phyloP scores from a whole-genome alignment of 2,888 invertebrate species.

The Ypsolopha scabrella region DNA sequence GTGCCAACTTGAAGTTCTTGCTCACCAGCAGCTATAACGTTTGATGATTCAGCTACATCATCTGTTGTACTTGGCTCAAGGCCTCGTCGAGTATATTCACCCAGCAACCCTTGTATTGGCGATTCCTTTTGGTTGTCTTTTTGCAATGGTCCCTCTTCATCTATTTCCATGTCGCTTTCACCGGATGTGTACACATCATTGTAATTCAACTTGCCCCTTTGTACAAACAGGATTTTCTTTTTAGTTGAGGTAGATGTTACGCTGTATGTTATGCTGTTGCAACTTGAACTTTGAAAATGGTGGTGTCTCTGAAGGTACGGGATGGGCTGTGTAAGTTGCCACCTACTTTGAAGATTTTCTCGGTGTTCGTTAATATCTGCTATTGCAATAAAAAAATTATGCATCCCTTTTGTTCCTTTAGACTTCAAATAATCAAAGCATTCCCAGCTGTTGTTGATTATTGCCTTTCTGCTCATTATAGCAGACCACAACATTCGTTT shows the following conservation, averaged over 20 bases:
- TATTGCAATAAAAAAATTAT: constrained; percentile 2
- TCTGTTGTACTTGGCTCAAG: no score
- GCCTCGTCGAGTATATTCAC: no score
- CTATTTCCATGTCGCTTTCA: neutral
- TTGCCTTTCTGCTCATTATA: constrained; percentile 3
- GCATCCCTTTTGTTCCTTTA: constrained; percentile 1
- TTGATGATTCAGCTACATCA: no score
- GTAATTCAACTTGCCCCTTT: no score
- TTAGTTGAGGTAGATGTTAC: no score
- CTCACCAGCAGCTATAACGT: no score
- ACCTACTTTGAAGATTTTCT: constrained; percentile 2
- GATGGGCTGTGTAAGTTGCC: neutral
- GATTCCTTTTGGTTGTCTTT: no score
- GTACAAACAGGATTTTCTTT: no score
- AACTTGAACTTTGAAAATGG: constrained; percentile 4
- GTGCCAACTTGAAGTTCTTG: no score
- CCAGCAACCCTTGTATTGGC: no score
- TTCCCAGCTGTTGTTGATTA: constrained; percentile 1
- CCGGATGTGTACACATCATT: no score
- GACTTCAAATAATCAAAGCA: constrained; percentile 4
- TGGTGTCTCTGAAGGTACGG: constrained; percentile 6
- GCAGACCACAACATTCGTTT: constrained; percentile 6
- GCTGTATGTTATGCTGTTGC: neutral
- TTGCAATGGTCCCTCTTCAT: neutral
- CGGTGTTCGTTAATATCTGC: neutral